phyloP scores from a whole-genome alignment of 1,140 invertebrate species.

The Leptoteleia sp. region DNA sequence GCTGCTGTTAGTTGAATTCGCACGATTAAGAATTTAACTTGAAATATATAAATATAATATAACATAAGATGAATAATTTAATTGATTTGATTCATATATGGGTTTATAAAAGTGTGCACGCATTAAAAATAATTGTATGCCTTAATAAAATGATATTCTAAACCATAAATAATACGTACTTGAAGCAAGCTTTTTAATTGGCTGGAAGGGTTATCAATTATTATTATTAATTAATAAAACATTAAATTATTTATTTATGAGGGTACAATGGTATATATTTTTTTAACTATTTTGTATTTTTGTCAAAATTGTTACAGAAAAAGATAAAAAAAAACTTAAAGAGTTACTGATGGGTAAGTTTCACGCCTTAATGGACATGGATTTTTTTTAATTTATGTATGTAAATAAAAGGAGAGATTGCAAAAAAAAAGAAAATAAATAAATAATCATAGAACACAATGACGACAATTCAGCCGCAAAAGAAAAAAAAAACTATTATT shows the following conservation, averaged over 20 bases:
- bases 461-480: conserved; percentile 9
- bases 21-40: too few relatives aligned
- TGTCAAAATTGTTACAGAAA: conserved; percentile 57
- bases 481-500: conserved; percentile 1
- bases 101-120: too few relatives aligned
- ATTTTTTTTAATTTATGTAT: conserved; percentile 47
- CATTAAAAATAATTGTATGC: too few relatives aligned
- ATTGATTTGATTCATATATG: too few relatives aligned
- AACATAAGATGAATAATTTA: too few relatives aligned
- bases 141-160: too few relatives aligned
- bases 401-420: conserved; percentile 26
- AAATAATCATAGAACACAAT: conserved; percentile 2
- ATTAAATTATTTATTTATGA: conserved; percentile 13
- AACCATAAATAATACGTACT: too few relatives aligned
- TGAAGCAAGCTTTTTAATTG: conserved; percentile 6
- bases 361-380: conserved; percentile 47
- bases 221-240: background rate
- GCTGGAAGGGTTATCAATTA: conserved; percentile 20
- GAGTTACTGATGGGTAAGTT: conserved; percentile 63
- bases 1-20: too few relatives aligned
- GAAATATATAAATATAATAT: too few relatives aligned
- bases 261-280: conserved; percentile 6
- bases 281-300: conserved; percentile 60
- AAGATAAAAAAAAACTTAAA: conserved; percentile 65
- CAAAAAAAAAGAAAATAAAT: conserved; percentile 20